phyloP scores from a whole-genome alignment of 1,140 invertebrate genomes.

The Luehdorfia chinensis region DNA sequence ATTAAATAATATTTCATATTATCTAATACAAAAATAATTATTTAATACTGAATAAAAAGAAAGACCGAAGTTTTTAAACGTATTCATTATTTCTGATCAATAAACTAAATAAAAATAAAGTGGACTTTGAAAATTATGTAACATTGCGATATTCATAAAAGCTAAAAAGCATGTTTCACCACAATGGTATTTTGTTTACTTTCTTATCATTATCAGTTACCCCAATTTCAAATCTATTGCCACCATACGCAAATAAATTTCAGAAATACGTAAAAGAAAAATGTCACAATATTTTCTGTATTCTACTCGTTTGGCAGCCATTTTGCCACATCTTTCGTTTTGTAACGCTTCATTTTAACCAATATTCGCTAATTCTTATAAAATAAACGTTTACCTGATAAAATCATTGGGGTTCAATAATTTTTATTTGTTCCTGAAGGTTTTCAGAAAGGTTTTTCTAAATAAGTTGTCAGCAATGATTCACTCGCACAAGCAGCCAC shows the following conservation, averaged over 20 bases:
- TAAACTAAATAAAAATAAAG: no score
- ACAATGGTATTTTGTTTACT: slow-evolving; percentile 27
- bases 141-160: not conserved
- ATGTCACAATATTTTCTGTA: slow-evolving; percentile 13
- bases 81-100: no score
- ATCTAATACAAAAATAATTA: no score
- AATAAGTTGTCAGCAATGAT: slow-evolving; percentile 73
- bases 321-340: slow-evolving; percentile 26
- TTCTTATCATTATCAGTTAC: slow-evolving; percentile 31
- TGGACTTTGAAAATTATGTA: slow-evolving; percentile 8
- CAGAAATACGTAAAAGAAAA: slow-evolving; percentile 16
- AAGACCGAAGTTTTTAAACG: no score
- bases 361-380: slow-evolving; percentile 15
- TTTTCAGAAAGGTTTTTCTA: slow-evolving; percentile 52
- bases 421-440: slow-evolving; percentile 57
- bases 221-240: slow-evolving; percentile 40
- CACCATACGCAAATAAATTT: slow-evolving; percentile 33
- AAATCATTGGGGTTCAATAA: slow-evolving; percentile 26
- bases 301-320: slow-evolving; percentile 31
- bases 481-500: slow-evolving; percentile 56
- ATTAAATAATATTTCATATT: no score
- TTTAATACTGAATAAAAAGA: no score
- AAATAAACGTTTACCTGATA: slow-evolving; percentile 37
- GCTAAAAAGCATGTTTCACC: not conserved
- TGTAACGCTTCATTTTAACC: not conserved